Evolutionary conservation across 1,140 invertebrate genomes (phyloP).

Genomic region (Calycopis cecrops): DNA sequence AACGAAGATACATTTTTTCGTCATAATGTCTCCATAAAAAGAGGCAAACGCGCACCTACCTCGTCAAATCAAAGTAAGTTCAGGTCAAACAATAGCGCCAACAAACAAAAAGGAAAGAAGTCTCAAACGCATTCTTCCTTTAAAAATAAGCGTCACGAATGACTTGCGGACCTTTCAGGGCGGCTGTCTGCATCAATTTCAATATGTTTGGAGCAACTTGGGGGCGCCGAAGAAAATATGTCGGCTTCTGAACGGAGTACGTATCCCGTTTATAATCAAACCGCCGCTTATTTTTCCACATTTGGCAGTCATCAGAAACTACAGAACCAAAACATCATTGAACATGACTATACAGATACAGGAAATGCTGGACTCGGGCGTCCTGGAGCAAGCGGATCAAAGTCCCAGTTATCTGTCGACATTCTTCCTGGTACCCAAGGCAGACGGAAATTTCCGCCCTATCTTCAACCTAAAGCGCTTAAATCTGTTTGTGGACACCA

Average conservation of each 20-base stretch:
- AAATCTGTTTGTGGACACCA: conserved; percentile 23
- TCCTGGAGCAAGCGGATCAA: no score
- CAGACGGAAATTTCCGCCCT: no score
- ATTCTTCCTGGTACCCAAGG: no score
- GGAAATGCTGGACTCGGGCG: no score
- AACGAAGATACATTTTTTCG: no score
- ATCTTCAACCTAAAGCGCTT: conserved; percentile 26
- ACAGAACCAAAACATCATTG: no score
- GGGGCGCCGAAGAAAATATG: conserved; percentile 24
- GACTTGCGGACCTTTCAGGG: conserved; percentile 21
- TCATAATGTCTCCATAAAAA: conserved; percentile 9
- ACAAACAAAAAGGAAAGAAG: conserved; percentile 5
- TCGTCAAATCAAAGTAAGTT: conserved; percentile 1
- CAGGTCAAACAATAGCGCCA: not conserved
- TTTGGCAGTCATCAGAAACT: not conserved
- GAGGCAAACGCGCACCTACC: conserved; percentile 5
- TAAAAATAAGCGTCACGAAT: conserved; percentile 15
- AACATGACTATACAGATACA: no score
- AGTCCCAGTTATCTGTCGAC: no score
- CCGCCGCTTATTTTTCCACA: conserved; percentile 17
- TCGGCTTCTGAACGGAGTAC: conserved; percentile 16
- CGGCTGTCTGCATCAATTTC: conserved; percentile 27
- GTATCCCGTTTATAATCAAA: conserved; percentile 15
- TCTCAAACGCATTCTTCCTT: not conserved
- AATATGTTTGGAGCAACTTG: conserved; percentile 21